phyloP scores from a whole-genome alignment of 2,797 vertebrate species.

The Chaunax sp. region DNA sequence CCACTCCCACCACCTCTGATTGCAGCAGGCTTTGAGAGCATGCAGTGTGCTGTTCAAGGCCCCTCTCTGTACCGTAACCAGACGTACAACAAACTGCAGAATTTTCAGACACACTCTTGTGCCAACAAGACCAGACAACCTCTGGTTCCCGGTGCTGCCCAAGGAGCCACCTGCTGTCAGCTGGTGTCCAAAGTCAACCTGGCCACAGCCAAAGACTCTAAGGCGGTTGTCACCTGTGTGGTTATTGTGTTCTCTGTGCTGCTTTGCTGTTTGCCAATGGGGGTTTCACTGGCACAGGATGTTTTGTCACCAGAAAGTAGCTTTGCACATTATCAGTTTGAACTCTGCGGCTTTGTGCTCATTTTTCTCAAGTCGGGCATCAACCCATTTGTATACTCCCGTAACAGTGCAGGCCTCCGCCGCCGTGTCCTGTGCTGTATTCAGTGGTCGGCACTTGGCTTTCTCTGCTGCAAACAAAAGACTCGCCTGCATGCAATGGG shows the following conservation, averaged over 20 bases:
- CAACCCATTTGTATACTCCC: constrained; percentile 97
- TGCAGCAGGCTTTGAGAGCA: constrained; percentile 80
- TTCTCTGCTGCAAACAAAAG: constrained; percentile 92
- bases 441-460: constrained; percentile 85
- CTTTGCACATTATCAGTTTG: constrained; percentile 94
- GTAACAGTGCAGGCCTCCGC: constrained; percentile 93
- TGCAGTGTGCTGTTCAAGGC: constrained; percentile 82
- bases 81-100: constrained; percentile 90
- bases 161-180: constrained; percentile 86
- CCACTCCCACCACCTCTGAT: constrained; percentile 82
- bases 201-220: constrained; percentile 92
- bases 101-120: constrained; percentile 83
- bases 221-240: constrained; percentile 92
- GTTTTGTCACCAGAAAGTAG: constrained; percentile 85
- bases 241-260: constrained; percentile 93
- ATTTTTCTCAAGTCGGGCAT: constrained; percentile 96
- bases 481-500: constrained; percentile 93
- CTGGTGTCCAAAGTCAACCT: constrained; percentile 90
- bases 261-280: constrained; percentile 94
- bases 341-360: constrained; percentile 94
- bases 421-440: constrained; percentile 91
- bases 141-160: constrained; percentile 75
- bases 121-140: constrained; percentile 76
- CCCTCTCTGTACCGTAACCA: constrained; percentile 92
- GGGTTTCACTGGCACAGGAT: constrained; percentile 91